These are phyloP conservation scores for Julus scandinavius DNA, from an alignment of 2,888 invertebrate genomes.

Conservation along the genomic window DNA sequence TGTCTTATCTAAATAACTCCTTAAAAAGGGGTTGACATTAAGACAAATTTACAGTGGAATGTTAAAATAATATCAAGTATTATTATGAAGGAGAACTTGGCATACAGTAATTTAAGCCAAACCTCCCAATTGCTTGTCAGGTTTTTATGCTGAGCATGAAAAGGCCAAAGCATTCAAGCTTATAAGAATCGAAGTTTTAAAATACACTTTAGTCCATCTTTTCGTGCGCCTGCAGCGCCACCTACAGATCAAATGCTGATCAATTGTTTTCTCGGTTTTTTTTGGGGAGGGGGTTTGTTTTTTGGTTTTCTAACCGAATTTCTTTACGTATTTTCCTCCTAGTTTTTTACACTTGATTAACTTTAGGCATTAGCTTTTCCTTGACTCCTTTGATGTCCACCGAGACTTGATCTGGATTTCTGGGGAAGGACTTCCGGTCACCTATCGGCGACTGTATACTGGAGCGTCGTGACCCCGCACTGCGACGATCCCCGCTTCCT, in stretches of 20 bases:
- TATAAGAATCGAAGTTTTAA: conserved; percentile 10
- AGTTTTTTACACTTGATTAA: conserved; percentile 13
- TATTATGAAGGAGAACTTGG: not conserved
- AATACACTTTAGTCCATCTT: not conserved
- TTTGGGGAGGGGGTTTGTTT: not conserved
- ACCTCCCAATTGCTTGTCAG: not conserved
- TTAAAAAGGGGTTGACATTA: too few relatives aligned
- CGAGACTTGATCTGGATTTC: conserved; percentile 47
- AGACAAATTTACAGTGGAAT: not conserved
- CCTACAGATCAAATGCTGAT: conserved; percentile 28
- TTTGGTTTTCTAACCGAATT: not conserved
- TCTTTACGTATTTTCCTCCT: not conserved
- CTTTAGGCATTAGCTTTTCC: not conserved
- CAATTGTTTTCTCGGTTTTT: not conserved
- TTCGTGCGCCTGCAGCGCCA: not conserved
- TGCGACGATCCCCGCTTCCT: conserved; percentile 48
- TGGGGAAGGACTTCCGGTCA: conserved; percentile 25
- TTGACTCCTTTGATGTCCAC: conserved; percentile 51
- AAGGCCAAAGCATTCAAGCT: conserved; percentile 25
- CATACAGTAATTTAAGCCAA: not conserved
- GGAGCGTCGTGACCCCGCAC: conserved; percentile 47
- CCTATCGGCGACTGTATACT: conserved; percentile 51
- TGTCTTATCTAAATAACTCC: too few relatives aligned
- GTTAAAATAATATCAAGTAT: not conserved
- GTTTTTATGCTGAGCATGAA: not conserved